Base-by-base conservation (phyloP, 92 coral and sea anemone genomes). In the Umimayanthus chanpuru region DNA sequence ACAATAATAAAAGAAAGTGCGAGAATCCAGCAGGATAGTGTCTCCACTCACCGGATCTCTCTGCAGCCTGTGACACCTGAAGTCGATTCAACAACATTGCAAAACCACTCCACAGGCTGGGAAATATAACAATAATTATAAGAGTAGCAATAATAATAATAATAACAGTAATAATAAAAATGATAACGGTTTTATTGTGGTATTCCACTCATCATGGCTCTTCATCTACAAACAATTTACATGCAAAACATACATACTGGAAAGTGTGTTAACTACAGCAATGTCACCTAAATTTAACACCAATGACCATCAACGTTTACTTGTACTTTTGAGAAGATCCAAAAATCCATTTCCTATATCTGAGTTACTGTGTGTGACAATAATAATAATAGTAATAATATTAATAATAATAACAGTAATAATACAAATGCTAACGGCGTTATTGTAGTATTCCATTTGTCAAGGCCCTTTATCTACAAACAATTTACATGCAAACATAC, bases 71-170 rank as follows among this genome's bases (percentile, higher is more conserved):
- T 4, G 85, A 85, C 64, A 85, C 82, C 77, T 86, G 94, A 32
- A 96, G 86, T 4, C 86, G 92, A 75, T 96, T 96, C 56, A 96
- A 81, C 64, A 96, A 80, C 9, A 85, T 83, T 43, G 98, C 95
- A 92, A 96, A 96, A 43, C 94, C 94, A 28, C 89, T 92, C 99
- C 99, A 96, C 38, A 93, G 77, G 80, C 99, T 96, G 85, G 75
- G 79, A 21, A 84, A 73, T 36, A 14, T 55, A 79, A 41, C 36
- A 30, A 49, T 39, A 49, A 28, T n/a, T 0, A 9, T 4, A 58
- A 14, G 11, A 30, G 12, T 11, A 43, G 16, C n/a, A 9, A 4
- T 53, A 53, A 7, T 53, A 18, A 12, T 53, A 53, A 12, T 53
- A 53, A 12, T n/a, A n/a, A n/a, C n/a, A n/a, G n/a, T n/a, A n/a